Evolutionary conservation across 1,140 invertebrate species (phyloP), one percentile per base, ranked within the genome.

Genomic region (Wiebesia pumilae): DNA sequence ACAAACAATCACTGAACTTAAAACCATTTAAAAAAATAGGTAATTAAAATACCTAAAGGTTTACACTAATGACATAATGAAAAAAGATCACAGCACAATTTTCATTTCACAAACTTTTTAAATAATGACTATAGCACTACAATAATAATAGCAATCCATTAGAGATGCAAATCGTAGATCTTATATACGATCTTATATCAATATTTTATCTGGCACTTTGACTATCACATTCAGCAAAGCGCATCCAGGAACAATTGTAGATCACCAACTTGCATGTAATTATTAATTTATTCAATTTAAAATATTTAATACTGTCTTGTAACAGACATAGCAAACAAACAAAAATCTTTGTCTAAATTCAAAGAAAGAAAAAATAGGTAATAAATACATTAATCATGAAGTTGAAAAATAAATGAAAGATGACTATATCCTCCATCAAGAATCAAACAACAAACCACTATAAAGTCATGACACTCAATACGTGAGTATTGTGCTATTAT

Each of bases 181-280:
- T 82, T 83, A 82, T 65, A 65, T 35, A 83, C 21, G 51, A 33
- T 6, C 21, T 75, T 73, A n/a, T n/a, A n/a, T 51, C 40, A 81
- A 83, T 84, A 75, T 84, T 77, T 84, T 65, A 84, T 87, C 86
- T 87, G 86, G 86, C 86, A 87, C 86, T 87, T 87, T 27, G 38
- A 81, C 82, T 87, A 87, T 87, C 85, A 87, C 85, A 87, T 80
- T 83, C 24, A 79, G 73, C 81, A 87, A 83, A 83, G 65, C 54
- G 85, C 85, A 78, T 67, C 21, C 80, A 87, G 85, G 85, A 87
- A 87, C 85, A 83, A 87, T 87, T 75, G 24, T 71, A 54, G 69
- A 87, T 87, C 81, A 87, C 85, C 27, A 83, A 80, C 12, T 80
- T 24, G 58, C 27, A 85, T 40, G 58, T 54, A 85, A 51, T 67